A percentile compares a stretch with the other conserved stretches of the same genome.
Conservation (phyloP, 2,888 invertebrate genomes). For the Agapetus fuscipes region DNA sequence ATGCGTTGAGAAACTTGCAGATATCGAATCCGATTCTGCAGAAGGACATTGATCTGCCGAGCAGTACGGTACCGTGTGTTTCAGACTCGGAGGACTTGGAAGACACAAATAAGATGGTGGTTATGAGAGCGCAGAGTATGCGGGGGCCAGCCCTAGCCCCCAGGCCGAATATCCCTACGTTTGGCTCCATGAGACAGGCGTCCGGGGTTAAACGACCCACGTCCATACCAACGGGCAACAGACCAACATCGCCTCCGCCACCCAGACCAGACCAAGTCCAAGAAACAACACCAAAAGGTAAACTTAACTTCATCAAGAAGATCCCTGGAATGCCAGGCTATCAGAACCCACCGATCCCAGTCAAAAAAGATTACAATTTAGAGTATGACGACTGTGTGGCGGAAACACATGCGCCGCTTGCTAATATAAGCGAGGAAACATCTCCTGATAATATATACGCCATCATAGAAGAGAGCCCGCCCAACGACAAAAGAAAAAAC, state of each 20-base stretch:
- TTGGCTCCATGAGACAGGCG: conserved; percentile 75
- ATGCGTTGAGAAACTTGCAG: conserved; percentile 61
- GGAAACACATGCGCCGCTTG: conserved; percentile 50
- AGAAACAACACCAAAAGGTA: conserved; percentile 20
- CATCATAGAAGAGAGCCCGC: conserved; percentile 71
- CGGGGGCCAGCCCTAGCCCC: conserved; percentile 45
- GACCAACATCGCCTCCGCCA: conserved; percentile 71
- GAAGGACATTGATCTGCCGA: conserved; percentile 51
- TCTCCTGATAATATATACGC: conserved; percentile 76
- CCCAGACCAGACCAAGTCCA: conserved; percentile 45
- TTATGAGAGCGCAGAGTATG: conserved; percentile 77
- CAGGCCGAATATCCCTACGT: conserved; percentile 59
- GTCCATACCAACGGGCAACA: conserved; percentile 55
- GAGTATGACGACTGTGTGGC: conserved; percentile 76
- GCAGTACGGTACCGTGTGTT: conserved; percentile 51
- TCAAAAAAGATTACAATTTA: conserved; percentile 29
- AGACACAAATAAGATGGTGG: conserved; percentile 46
- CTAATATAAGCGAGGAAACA: conserved; percentile 52
- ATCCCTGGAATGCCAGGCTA: conserved; percentile 47
- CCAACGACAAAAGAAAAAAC: conserved; percentile 26
- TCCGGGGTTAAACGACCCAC: conserved; percentile 58
- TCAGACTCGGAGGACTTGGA: conserved; percentile 44
- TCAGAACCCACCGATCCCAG: conserved; percentile 40
- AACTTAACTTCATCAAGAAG: conserved; percentile 24
- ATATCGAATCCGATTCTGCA: conserved; percentile 79